phyloP scores from a whole-genome alignment of 2,113 vertebrate genomes.

The Oryctolagus cuniculus region DNA sequence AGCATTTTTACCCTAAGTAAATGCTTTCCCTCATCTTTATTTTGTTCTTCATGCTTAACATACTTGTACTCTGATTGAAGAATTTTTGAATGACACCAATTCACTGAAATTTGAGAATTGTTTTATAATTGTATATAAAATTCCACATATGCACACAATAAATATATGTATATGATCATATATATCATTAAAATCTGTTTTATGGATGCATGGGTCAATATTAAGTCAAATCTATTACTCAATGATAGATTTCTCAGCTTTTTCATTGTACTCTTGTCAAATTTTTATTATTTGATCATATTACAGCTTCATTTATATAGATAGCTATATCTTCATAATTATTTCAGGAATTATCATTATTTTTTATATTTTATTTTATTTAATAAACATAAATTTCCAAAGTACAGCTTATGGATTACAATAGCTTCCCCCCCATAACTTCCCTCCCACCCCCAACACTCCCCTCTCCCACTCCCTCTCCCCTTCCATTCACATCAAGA shows the following conservation, averaged over 20 bases:
- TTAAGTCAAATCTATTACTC: neutral
- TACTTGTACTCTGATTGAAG: neutral
- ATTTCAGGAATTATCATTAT: neutral
- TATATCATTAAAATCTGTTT: neutral
- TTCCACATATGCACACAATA: neutral
- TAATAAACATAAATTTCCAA: too few species aligned
- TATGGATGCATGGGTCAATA: neutral
- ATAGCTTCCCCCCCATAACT: too few species aligned
- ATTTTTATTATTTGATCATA: neutral
- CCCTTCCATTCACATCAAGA: too few species aligned
- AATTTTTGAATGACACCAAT: neutral
- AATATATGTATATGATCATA: neutral
- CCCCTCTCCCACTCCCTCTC: too few species aligned
- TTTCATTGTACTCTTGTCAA: neutral
- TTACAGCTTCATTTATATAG: neutral
- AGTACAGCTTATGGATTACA: too few species aligned
- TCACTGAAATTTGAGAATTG: neutral
- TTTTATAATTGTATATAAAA: neutral
- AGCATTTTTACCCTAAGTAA: neutral
- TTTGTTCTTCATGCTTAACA: neutral
- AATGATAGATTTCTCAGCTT: neutral
- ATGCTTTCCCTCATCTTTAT: neutral
- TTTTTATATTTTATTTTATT: too few species aligned
- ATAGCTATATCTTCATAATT: neutral
- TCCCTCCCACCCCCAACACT: too few species aligned